Base-by-base conservation (phyloP, 2,113 vertebrate genomes). In the Rhea pennata region DNA sequence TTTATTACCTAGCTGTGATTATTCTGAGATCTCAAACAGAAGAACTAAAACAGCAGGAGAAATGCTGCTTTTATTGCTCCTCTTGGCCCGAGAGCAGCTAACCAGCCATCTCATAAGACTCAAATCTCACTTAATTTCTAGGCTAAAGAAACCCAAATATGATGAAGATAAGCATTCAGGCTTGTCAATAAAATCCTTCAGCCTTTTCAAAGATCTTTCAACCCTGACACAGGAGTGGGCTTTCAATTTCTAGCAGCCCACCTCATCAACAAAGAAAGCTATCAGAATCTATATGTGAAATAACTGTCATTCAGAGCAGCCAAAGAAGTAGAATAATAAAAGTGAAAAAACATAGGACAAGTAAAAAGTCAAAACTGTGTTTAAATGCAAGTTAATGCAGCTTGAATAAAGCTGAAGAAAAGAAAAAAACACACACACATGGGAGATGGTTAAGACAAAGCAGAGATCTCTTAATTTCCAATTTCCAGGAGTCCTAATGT, bases 161-260 rank as follows among this genome's bases (percentile, higher is more conserved):
- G 64, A 90, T 0, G 24, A 88, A 67, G 42, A 44, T 46, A 92
- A 90, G 88, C 79, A 71, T 48, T 88, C 79, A 67, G 56, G 88
- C 92, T 94, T 84, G 85, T 75, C 90, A 81, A 1, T 56, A 22
- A 96, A 92, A 95, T 81, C 61, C 58, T 86, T 59, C 53, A 79
- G 31, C 21, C 17, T 75, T 86, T 95, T 86, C 61, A 90, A 50
- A 90, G 36, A 66, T 85, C 85, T 84, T 48, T 96, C 81, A 94
- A 50, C 74, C 89, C 53, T 66, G 46, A 62, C 62, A 87, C 66
- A 89, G 82, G 6, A 74, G 64, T 16, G 50, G 59, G 51, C 29
- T 95, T 95, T 93, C 81, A 67, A 62, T 85, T 92, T 92, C 76
- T 90, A 87, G 44, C 64, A 93, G 84, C 10, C 24, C 26, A 64